Evolutionary conservation across 2,113 vertebrate genomes (phyloP).

Genomic region (Eublepharis macularius): DNA sequence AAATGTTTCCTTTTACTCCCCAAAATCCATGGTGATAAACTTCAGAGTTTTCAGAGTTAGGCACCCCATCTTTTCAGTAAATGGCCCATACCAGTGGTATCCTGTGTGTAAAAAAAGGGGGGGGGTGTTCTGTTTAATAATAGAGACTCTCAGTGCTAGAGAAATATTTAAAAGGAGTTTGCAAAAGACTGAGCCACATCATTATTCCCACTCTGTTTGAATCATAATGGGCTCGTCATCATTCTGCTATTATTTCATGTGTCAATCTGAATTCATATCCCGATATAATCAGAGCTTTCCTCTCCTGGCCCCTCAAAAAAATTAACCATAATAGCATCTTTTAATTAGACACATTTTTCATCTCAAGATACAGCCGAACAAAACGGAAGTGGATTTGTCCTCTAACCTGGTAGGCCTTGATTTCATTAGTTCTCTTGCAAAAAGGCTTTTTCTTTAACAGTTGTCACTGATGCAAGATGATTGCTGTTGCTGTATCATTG

Average conservation of each 20-base stretch:
- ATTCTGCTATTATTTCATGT: constrained; percentile 26
- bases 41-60: not conserved
- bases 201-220: constrained; percentile 23
- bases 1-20: not conserved
- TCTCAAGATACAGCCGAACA: not conserved
- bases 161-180: not conserved
- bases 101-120: not conserved
- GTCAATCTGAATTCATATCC: not conserved
- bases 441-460: no score
- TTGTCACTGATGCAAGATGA: no score
- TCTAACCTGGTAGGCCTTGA: no score
- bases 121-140: not conserved
- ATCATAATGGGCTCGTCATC: constrained; percentile 39
- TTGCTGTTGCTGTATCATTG: no score
- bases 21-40: not conserved
- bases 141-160: not conserved
- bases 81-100: not conserved
- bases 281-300: not conserved
- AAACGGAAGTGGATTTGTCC: constrained; percentile 13
- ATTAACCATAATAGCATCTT: constrained; percentile 9
- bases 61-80: not conserved
- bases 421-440: no score
- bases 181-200: constrained; percentile 17
- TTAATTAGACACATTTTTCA: not conserved
- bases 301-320: constrained; percentile 28